Percentiles rank a stretch among this genome's conserved stretches.
Conservation (phyloP, 2,797 vertebrate genomes). For the Thamnophis elegans region DNA sequence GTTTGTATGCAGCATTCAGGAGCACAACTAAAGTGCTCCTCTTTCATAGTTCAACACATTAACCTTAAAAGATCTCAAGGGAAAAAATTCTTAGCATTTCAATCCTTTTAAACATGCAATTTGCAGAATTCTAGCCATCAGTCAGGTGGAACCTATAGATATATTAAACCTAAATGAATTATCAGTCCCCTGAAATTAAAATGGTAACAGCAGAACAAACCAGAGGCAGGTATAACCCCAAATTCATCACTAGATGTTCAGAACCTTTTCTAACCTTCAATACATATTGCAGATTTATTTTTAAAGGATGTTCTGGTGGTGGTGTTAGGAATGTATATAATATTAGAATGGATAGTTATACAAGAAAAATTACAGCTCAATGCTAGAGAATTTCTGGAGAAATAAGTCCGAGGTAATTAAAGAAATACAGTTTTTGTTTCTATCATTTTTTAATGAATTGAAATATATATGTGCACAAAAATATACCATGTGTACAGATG, state of each 20-base stretch:
- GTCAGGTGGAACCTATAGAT: not conserved
- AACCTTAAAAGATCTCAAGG: not conserved
- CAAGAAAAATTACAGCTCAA: not conserved
- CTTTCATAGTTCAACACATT: not conserved
- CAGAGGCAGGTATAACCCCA: not conserved
- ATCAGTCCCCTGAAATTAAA: not conserved
- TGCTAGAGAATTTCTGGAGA: not conserved
- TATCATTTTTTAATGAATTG: not conserved
- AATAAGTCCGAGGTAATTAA: not conserved
- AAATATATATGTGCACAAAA: not conserved
- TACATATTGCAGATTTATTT: not conserved
- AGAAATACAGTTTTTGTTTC: not conserved
- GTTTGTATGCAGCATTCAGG: not conserved
- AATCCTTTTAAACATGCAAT: not conserved
- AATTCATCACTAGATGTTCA: not conserved
- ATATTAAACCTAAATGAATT: not conserved
- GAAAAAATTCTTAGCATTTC: not conserved
- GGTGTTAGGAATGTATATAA: not conserved
- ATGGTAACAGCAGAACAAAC: not conserved
- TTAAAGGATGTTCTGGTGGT: not conserved
- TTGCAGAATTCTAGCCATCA: not conserved
- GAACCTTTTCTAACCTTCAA: not conserved
- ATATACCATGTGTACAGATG: not conserved
- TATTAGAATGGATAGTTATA: not conserved
- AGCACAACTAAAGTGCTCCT: not conserved